These are phyloP conservation scores for Lagocephalus sceleratus DNA, from an alignment of 2,797 vertebrate genomes.

Conservation along the genomic window DNA sequence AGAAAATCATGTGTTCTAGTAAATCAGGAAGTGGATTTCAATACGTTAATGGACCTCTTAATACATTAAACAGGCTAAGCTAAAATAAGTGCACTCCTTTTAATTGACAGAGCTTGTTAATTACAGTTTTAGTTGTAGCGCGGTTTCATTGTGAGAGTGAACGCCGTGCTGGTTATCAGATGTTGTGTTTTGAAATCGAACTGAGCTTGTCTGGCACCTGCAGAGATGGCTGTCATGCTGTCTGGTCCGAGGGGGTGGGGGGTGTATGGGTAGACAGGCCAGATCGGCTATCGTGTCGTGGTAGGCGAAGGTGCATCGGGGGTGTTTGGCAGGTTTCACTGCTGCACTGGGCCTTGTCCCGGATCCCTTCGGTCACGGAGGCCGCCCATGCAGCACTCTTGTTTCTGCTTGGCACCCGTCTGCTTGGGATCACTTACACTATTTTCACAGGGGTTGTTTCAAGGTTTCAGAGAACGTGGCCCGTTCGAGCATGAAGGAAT, in stretches of 20 bases:
- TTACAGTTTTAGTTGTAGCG: neutral
- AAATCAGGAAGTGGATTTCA: constrained; percentile 17
- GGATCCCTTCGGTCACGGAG: constrained; percentile 14
- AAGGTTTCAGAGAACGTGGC: neutral
- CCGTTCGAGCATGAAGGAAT: constrained; percentile 32
- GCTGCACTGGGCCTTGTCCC: constrained; percentile 7
- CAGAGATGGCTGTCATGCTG: constrained; percentile 18
- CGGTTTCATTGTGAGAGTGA: neutral
- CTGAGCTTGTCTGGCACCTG: constrained; percentile 33
- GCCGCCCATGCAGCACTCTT: constrained; percentile 21
- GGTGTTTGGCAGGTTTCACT: constrained; percentile 28
- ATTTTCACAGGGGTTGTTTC: constrained; percentile 26
- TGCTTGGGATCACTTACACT: constrained; percentile 37
- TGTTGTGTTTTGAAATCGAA: constrained; percentile 8
- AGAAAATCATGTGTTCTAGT: constrained; percentile 11
- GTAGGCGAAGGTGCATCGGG: constrained; percentile 18
- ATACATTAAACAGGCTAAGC: constrained; percentile 20
- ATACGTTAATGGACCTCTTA: constrained; percentile 13
- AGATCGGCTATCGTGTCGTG: constrained; percentile 49
- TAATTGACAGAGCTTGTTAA: constrained; percentile 35
- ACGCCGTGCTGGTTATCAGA: neutral
- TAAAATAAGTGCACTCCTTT: constrained; percentile 22
- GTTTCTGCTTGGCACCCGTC: constrained; percentile 22
- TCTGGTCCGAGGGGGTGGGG: constrained; percentile 13
- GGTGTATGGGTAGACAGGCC: neutral